These are phyloP conservation scores for Limnephilus marmoratus DNA, from an alignment of 2,888 invertebrate species.

Conservation along the genomic window DNA sequence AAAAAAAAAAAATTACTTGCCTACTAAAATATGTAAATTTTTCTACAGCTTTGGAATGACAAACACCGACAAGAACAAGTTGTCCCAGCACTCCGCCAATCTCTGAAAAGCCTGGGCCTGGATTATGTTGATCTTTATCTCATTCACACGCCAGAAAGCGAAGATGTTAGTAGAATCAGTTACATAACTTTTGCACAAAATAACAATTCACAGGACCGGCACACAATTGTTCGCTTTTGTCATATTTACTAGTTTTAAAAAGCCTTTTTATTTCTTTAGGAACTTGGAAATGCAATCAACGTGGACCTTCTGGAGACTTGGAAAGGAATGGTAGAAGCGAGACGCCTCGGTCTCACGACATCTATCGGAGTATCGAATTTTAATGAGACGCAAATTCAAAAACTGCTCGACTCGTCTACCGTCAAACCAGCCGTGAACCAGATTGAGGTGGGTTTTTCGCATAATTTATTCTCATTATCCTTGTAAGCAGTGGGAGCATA, in stretches of 20 bases:
- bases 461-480: not conserved
- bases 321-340: slow-evolving; percentile 82
- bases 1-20: not conserved
- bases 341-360: slow-evolving; percentile 76
- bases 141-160: slow-evolving; percentile 88
- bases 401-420: slow-evolving; percentile 75
- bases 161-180: slow-evolving; percentile 67
- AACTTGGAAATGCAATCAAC: slow-evolving; percentile 38
- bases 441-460: slow-evolving; percentile 69
- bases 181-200: not conserved
- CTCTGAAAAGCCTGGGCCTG: slow-evolving; percentile 78
- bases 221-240: not conserved
- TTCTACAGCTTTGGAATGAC: slow-evolving; percentile 59
- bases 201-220: not conserved
- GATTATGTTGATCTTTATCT: slow-evolving; percentile 85
- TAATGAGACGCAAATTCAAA: slow-evolving; percentile 79
- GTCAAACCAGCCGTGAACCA: slow-evolving; percentile 78
- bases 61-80: slow-evolving; percentile 80
- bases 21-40: not conserved
- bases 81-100: slow-evolving; percentile 79
- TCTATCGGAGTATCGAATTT: slow-evolving; percentile 85
- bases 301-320: slow-evolving; percentile 80
- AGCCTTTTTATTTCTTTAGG: slow-evolving; percentile 10
- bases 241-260: not conserved
- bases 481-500: not conserved